phyloP scores from a whole-genome alignment of 2,797 vertebrate species.

The Pygocentrus nattereri region DNA sequence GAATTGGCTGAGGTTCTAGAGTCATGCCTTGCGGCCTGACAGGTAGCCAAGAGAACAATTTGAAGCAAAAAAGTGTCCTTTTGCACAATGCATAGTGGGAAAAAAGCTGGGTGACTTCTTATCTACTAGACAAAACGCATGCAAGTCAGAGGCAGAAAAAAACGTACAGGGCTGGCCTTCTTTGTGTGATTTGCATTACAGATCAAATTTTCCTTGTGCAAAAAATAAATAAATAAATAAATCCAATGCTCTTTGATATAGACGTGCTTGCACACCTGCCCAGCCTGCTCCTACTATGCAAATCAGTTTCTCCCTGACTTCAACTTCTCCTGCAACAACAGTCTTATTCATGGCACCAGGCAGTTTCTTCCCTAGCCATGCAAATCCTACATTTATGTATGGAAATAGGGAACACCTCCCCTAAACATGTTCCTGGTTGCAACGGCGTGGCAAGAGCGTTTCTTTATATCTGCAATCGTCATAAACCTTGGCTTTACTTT shows the following conservation, averaged over 20 bases:
- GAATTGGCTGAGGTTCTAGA: slow-evolving; percentile 85
- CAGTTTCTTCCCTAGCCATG: slow-evolving; percentile 58
- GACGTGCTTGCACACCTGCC: slow-evolving; percentile 68
- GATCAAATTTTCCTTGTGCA: slow-evolving; percentile 51
- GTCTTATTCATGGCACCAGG: slow-evolving; percentile 58
- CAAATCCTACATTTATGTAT: slow-evolving; percentile 64
- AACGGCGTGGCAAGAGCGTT: slow-evolving; percentile 37
- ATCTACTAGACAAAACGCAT: slow-evolving; percentile 33
- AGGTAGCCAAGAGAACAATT: slow-evolving; percentile 57
- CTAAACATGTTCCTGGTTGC: slow-evolving; percentile 56
- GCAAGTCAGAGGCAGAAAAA: slow-evolving; percentile 40
- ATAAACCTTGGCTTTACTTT: slow-evolving; percentile 44
- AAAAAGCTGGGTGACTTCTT: slow-evolving; percentile 61
- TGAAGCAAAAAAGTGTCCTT: slow-evolving; percentile 39
- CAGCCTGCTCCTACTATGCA: slow-evolving; percentile 74
- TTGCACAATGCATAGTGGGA: slow-evolving; percentile 27
- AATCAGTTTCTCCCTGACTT: slow-evolving; percentile 62
- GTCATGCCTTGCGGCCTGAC: slow-evolving; percentile 81
- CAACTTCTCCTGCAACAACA: slow-evolving; percentile 62
- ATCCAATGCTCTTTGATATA: slow-evolving; percentile 64
- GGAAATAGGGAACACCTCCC: slow-evolving; percentile 55
- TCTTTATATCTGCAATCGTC: slow-evolving; percentile 34
- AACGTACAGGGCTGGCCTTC: slow-evolving; percentile 58
- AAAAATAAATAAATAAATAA: slow-evolving; percentile 15
- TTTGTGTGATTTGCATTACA: slow-evolving; percentile 63